These are phyloP conservation scores for Cosmia trapezina DNA, from an alignment of 2,888 invertebrate genomes.

Conservation along the genomic window DNA sequence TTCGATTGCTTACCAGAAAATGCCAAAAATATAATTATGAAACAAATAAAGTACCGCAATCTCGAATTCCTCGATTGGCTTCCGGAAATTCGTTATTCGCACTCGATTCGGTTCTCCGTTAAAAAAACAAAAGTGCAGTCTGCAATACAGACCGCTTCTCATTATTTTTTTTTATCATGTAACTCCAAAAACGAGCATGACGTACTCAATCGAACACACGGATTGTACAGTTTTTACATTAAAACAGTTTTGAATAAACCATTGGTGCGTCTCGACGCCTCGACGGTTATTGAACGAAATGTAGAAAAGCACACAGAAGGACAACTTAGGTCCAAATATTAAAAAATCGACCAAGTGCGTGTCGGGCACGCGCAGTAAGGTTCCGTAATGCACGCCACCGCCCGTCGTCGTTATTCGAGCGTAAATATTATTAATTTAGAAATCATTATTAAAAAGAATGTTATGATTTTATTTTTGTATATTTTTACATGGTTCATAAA, in stretches of 20 bases:
- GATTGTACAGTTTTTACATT: conserved; percentile 43
- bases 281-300: neutral
- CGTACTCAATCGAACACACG: conserved; percentile 48
- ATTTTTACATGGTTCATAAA: too few relatives aligned
- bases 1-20: conserved; percentile 17
- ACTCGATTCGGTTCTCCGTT: conserved; percentile 13
- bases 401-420: too few relatives aligned
- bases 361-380: too few relatives aligned
- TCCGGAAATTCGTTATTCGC: conserved; percentile 27
- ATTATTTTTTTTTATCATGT: conserved; percentile 46
- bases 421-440: too few relatives aligned
- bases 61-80: conserved; percentile 24
- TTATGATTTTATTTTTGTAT: too few relatives aligned
- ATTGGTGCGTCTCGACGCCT: conserved; percentile 50
- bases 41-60: conserved; percentile 13
- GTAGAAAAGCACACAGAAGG: conserved; percentile 24
- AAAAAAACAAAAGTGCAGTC: conserved; percentile 28
- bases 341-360: too few relatives aligned
- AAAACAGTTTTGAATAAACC: conserved; percentile 60
- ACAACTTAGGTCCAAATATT: neutral
- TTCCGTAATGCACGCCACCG: too few relatives aligned
- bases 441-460: too few relatives aligned
- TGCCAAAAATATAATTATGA: neutral
- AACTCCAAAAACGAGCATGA: conserved; percentile 49
- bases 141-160: conserved; percentile 35